These are phyloP conservation scores for Charaxes varanes DNA, from an alignment of 1,140 invertebrate species.

Conservation along the genomic window DNA sequence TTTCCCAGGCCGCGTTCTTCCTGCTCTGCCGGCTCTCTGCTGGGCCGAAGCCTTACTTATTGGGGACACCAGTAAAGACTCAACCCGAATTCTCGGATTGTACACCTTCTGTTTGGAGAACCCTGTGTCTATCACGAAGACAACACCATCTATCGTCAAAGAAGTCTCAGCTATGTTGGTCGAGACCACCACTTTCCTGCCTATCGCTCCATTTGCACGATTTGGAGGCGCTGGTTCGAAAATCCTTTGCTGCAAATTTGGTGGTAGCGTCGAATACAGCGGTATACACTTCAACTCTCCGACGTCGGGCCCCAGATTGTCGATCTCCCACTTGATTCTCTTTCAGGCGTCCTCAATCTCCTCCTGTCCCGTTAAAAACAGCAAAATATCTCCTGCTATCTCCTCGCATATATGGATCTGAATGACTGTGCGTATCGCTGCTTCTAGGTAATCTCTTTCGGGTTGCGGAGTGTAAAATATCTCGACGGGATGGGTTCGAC, in stretches of 20 bases:
- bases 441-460: slow-evolving; percentile 98
- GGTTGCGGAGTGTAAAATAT: slow-evolving; percentile 99
- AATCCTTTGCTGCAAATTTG: slow-evolving; percentile 96
- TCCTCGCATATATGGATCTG: slow-evolving; percentile 99
- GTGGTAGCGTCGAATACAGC: slow-evolving; percentile 97
- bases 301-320: slow-evolving; percentile 96
- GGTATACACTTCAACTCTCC: slow-evolving; percentile 99
- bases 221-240: slow-evolving; percentile 96
- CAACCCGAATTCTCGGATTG: slow-evolving; percentile 82
- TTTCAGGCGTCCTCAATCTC: slow-evolving; percentile 99
- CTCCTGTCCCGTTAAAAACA: slow-evolving; percentile 96
- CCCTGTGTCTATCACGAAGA: slow-evolving; percentile 99
- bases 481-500: slow-evolving; percentile 75
- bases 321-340: slow-evolving; percentile 96
- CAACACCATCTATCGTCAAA: slow-evolving; percentile 99
- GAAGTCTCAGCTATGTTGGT: slow-evolving; percentile 99
- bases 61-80: slow-evolving; percentile 97
- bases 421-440: slow-evolving; percentile 97
- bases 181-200: slow-evolving; percentile 95
- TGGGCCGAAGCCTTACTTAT: slow-evolving; percentile 99
- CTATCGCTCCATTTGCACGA: slow-evolving; percentile 95
- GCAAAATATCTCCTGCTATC: slow-evolving; percentile 91
- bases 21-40: slow-evolving; percentile 97
- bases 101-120: slow-evolving; percentile 96
- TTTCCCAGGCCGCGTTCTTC: slow-evolving; percentile 97